phyloP scores from a whole-genome alignment of 1,140 invertebrate species.

The Euwallacea similis region DNA sequence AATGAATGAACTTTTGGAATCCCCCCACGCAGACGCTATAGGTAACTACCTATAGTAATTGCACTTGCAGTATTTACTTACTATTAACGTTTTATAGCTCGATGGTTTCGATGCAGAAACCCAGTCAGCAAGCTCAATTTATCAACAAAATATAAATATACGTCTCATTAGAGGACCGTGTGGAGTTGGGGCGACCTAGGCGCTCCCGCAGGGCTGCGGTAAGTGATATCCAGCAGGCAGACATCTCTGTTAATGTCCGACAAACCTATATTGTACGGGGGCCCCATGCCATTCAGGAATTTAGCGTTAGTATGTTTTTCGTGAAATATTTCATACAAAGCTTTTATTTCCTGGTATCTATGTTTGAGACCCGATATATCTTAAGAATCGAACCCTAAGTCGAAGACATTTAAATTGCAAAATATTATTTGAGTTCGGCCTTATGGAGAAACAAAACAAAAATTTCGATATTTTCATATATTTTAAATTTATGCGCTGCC shows the following conservation, averaged over 20 bases:
- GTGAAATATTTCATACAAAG: neutral
- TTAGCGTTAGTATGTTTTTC: neutral
- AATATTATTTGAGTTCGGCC: neutral
- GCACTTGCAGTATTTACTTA: no score
- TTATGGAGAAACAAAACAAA: neutral
- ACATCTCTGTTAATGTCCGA: conserved; percentile 42
- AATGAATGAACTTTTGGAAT: no score
- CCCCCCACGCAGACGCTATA: no score
- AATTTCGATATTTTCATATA: conserved; percentile 17
- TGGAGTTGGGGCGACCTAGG: conserved; percentile 23
- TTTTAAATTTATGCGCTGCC: conserved; percentile 9
- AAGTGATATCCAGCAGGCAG: conserved; percentile 41
- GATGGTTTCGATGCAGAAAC: no score
- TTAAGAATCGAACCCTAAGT: neutral
- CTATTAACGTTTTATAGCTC: no score
- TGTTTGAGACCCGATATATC: no score
- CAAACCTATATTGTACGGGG: conserved; percentile 23
- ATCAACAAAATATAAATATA: conserved; percentile 43
- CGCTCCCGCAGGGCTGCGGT: conserved; percentile 32
- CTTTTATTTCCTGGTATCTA: no score
- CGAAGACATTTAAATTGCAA: conserved; percentile 11
- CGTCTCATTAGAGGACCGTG: conserved; percentile 39
- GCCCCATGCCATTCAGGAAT: conserved; percentile 31
- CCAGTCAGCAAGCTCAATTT: conserved; percentile 21
- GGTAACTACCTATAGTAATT: no score